Evolutionary conservation across 2,888 invertebrate species (phyloP).

Genomic region (Frankliniella intonsa): DNA sequence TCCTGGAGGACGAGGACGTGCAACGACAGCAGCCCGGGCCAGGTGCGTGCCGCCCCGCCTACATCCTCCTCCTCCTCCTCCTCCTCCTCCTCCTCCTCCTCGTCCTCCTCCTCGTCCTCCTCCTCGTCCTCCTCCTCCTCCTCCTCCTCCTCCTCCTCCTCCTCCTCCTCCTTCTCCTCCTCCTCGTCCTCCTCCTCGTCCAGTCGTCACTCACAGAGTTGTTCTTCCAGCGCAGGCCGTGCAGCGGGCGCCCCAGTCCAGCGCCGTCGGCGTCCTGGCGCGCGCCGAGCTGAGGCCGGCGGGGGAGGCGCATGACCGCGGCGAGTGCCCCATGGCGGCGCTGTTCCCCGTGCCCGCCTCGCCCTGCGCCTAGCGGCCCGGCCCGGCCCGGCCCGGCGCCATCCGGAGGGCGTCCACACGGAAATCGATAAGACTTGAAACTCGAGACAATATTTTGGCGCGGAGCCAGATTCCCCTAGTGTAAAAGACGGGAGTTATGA

Average conservation of each 20-base stretch:
- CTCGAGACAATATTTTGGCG: conserved; percentile 2
- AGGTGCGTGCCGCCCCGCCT: too few species aligned
- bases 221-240: background rate
- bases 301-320: background rate
- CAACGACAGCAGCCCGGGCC: background rate
- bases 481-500: background rate
- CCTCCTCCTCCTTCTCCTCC: too few species aligned
- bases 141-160: too few species aligned
- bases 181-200: too few species aligned
- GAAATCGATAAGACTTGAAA: background rate
- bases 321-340: background rate
- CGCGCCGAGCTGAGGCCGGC: background rate
- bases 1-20: conserved; percentile 31
- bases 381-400: background rate
- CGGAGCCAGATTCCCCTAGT: background rate
- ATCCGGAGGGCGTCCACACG: background rate
- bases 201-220: background rate
- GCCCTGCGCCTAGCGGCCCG: background rate
- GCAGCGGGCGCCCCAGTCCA: background rate
- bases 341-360: background rate
- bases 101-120: too few species aligned
- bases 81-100: too few species aligned
- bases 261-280: background rate
- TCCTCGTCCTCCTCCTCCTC: too few species aligned
- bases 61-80: too few species aligned